phyloP scores from a whole-genome alignment of 2,797 vertebrate genomes.

The Balearica regulorum region DNA sequence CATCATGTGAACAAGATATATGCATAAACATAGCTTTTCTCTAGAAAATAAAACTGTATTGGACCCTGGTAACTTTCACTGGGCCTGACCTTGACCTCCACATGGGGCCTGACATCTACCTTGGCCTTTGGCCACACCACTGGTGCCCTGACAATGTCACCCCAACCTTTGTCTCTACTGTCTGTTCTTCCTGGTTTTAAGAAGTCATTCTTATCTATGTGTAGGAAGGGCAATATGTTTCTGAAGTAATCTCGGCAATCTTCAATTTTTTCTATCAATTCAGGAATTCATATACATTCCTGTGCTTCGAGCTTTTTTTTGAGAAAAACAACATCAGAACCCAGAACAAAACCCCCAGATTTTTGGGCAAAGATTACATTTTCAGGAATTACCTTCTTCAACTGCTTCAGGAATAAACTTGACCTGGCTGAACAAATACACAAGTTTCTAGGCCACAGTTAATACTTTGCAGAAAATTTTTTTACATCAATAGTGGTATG shows the following conservation, averaged over 20 bases:
- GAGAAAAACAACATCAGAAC: background rate
- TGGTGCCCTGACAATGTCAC: fast-evolving
- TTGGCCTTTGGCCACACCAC: background rate
- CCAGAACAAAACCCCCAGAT: fast-evolving
- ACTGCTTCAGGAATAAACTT: background rate
- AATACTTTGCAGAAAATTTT: background rate
- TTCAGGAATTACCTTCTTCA: background rate
- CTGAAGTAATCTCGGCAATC: background rate
- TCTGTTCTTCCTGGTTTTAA: background rate
- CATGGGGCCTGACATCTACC: background rate
- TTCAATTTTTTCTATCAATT: background rate
- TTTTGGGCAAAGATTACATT: background rate
- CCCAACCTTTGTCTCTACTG: background rate
- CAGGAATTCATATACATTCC: background rate
- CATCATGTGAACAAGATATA: background rate
- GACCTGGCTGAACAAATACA: background rate
- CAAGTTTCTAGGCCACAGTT: background rate
- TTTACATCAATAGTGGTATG: background rate
- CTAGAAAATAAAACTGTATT: background rate
- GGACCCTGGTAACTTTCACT: background rate
- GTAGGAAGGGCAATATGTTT: background rate
- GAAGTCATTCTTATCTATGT: fast-evolving
- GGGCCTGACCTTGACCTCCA: background rate
- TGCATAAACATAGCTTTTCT: background rate
- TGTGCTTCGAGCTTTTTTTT: background rate